phyloP scores from a whole-genome alignment of 2,113 vertebrate genomes.

The Pitta sordida region DNA sequence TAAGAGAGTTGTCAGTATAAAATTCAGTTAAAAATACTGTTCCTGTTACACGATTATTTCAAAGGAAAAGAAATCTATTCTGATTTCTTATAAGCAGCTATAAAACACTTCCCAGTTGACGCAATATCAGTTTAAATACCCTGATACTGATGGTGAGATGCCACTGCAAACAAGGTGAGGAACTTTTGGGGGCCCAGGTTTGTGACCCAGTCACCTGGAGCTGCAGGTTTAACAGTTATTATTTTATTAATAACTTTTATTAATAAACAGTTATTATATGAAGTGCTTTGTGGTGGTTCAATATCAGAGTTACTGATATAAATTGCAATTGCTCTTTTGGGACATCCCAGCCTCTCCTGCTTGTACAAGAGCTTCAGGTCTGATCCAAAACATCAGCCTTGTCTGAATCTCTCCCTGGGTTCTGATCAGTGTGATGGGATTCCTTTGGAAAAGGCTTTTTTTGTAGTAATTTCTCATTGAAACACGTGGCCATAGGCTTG shows the following conservation, averaged over 20 bases:
- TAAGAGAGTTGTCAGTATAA: not conserved
- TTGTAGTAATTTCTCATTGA: not conserved
- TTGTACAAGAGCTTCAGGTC: not conserved
- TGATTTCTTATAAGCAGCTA: not conserved
- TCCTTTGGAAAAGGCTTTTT: not conserved
- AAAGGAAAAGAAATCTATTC: not conserved
- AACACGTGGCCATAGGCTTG: accelerated
- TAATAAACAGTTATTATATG: too few relatives aligned
- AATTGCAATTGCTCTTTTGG: slow-evolving; percentile 15
- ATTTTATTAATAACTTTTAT: too few relatives aligned
- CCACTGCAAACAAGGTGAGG: not conserved
- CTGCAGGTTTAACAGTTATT: not conserved
- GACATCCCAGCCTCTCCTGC: not conserved
- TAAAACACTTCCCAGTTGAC: not conserved
- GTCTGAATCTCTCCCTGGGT: not conserved
- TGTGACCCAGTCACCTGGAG: not conserved
- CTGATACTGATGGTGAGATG: not conserved
- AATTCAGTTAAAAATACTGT: not conserved
- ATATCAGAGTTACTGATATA: not conserved
- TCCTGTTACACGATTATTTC: not conserved
- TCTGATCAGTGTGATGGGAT: not conserved
- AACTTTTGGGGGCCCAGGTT: not conserved
- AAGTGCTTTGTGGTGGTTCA: slow-evolving; percentile 37
- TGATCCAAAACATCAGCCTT: not conserved
- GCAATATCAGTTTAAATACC: not conserved